Conservation (phyloP, 1,140 invertebrate species). For the Drosophila kohkoa region DNA sequence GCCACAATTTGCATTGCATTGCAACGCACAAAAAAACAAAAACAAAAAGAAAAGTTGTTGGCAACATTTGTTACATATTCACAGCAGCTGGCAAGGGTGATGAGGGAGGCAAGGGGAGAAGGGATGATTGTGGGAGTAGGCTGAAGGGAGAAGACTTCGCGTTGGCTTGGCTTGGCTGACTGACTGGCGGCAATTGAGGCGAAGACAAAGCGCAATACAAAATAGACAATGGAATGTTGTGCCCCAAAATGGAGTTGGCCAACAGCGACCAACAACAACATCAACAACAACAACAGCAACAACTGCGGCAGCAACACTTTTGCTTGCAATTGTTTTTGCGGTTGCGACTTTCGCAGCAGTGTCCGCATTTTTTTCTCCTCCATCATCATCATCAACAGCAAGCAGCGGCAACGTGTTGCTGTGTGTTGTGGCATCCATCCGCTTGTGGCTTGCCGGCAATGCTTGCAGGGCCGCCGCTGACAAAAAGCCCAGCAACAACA, state of each 20-base stretch:
- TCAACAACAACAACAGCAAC: constrained; percentile 31
- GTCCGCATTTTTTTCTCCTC: constrained; percentile 68
- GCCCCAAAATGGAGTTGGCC: constrained; percentile 77
- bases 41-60: constrained; percentile 23
- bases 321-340: constrained; percentile 70
- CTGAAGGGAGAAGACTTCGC: constrained; percentile 26
- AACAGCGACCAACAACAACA: constrained; percentile 50
- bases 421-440: constrained; percentile 35
- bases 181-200: constrained; percentile 31
- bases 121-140: constrained; percentile 11
- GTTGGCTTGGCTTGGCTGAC: neutral
- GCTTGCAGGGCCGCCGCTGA: constrained; percentile 44
- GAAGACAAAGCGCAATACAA: constrained; percentile 70
- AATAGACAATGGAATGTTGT: constrained; percentile 76
- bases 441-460: constrained; percentile 27
- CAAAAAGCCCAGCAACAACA: constrained; percentile 27
- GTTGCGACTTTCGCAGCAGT: constrained; percentile 73
- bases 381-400: constrained; percentile 27
- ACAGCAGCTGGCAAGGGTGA: neutral
- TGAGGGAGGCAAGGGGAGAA: neutral
- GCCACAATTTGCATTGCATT: constrained; percentile 21
- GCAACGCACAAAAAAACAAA: constrained; percentile 10
- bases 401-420: constrained; percentile 13
- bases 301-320: constrained; percentile 56
- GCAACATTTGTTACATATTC: constrained; percentile 44